Evolutionary conservation across 2,113 vertebrate species (phyloP), one percentile per base, ranked within the genome.

Genomic region (Chaenogobius annularis): DNA sequence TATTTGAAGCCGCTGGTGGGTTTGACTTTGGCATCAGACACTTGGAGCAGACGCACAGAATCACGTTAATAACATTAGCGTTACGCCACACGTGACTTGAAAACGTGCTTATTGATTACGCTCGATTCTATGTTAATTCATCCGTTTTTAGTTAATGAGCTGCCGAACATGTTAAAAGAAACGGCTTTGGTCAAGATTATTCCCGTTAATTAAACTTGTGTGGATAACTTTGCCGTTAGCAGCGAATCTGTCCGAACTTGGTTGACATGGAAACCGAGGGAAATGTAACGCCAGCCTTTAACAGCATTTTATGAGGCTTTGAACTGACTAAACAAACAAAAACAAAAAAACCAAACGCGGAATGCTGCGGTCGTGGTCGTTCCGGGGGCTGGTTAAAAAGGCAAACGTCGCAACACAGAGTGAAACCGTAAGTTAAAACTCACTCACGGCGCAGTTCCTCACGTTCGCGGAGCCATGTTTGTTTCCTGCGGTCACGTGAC

Each of bases 401-500:
- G 20, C 20, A 1, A 44, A 68, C 35, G 15, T 14, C 14, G 9
- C 11, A 15, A 31, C 1, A 68, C 46, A 61, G 11, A 5, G 22
- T 20, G 54, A 22, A 56, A 2, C n/a, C 9, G 10, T 23, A 8
- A 56, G 64, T 46, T 70, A 43, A 2, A 20, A 79, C 66, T 67
- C 69, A 78, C 76, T 83, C 72, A 77, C 85, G 15, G 59, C 12
- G 10, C n/a, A 69, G 10, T 43, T 15, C 47, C 2, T 76, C 61
- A 75, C 40, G 78, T 82, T 84, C 79, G 74, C 77, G 79, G 77
- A 79, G 82, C 85, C 85, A 87, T 87, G 77, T 82, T 84, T 87
- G 74, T 84, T 73, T 82, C 77, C 3, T 7, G 54, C 4, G 2
- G 12, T 75, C 72, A 84, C 72, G 79, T 80, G 69, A 9, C 4